A percentile compares a stretch with the other conserved stretches of the same genome.
Evolutionary conservation across 2,797 vertebrate genomes (phyloP).

Genomic region (Schizopygopsis malacanthus): DNA sequence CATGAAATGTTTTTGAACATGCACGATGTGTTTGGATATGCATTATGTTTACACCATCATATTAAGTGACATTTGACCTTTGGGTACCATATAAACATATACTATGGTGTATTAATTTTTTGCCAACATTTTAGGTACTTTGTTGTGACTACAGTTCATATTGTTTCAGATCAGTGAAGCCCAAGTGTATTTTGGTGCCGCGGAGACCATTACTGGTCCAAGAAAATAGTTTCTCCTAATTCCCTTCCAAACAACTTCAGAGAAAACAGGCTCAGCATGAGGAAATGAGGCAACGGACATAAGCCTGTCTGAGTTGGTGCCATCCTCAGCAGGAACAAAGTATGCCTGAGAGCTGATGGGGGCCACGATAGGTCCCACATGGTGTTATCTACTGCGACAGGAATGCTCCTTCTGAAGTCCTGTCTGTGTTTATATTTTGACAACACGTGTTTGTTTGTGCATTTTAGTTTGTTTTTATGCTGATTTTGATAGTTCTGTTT

Average conservation of each 20-base stretch:
- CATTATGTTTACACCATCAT: neutral
- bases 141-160: neutral
- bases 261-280: slow-evolving; percentile 7
- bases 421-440: slow-evolving; percentile 57
- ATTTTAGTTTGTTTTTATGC: slow-evolving; percentile 48
- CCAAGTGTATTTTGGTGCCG: neutral
- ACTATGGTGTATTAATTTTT: neutral
- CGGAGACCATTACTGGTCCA: neutral
- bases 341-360: slow-evolving; percentile 39
- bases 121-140: neutral
- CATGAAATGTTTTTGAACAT: neutral
- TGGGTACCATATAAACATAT: neutral
- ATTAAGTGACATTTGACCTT: neutral
- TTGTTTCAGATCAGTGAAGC: neutral
- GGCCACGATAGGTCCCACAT: slow-evolving; percentile 69
- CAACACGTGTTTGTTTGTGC: slow-evolving; percentile 59
- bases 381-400: slow-evolving; percentile 60
- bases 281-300: slow-evolving; percentile 38
- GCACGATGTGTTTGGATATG: neutral
- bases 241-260: slow-evolving; percentile 20
- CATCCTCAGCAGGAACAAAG: slow-evolving; percentile 21
- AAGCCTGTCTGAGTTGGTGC: slow-evolving; percentile 18
- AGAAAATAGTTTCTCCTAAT: slow-evolving; percentile 18
- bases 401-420: slow-evolving; percentile 64
- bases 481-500: slow-evolving; percentile 45